Conservation (phyloP, 2,113 vertebrate genomes). For the Struthidea cinerea region DNA sequence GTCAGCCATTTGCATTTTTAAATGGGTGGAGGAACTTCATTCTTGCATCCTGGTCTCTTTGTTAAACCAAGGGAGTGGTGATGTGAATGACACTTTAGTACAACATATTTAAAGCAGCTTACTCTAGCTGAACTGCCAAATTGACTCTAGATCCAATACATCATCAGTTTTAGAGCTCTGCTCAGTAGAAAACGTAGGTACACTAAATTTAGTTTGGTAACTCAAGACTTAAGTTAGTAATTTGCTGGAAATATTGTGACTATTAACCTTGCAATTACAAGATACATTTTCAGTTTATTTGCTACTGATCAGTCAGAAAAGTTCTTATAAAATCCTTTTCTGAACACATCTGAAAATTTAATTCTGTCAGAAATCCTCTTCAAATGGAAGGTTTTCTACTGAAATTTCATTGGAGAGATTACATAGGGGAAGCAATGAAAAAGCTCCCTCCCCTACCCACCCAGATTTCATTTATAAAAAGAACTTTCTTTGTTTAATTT, state of each 20-base stretch:
- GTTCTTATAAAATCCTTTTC: background rate
- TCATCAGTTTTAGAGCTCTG: background rate
- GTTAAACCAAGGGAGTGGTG: background rate
- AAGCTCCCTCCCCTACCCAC: rapidly evolving
- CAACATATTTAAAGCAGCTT: background rate
- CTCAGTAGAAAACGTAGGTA: background rate
- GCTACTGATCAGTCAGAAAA: background rate
- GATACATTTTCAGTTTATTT: background rate
- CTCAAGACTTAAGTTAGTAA: background rate
- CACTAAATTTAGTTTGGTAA: background rate
- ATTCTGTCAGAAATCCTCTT: background rate
- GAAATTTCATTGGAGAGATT: background rate
- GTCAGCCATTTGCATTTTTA: background rate
- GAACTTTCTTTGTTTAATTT: background rate
- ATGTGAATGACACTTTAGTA: background rate
- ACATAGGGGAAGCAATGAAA: background rate
- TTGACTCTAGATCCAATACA: background rate
- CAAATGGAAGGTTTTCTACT: background rate
- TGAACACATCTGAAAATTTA: background rate
- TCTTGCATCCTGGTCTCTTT: background rate
- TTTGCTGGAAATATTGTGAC: background rate
- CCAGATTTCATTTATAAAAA: background rate
- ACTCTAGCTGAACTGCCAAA: background rate
- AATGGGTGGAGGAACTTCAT: background rate
- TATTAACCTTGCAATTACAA: background rate